Evolutionary conservation across 2,888 invertebrate species (phyloP).

Genomic region (Cancer borealis): DNA sequence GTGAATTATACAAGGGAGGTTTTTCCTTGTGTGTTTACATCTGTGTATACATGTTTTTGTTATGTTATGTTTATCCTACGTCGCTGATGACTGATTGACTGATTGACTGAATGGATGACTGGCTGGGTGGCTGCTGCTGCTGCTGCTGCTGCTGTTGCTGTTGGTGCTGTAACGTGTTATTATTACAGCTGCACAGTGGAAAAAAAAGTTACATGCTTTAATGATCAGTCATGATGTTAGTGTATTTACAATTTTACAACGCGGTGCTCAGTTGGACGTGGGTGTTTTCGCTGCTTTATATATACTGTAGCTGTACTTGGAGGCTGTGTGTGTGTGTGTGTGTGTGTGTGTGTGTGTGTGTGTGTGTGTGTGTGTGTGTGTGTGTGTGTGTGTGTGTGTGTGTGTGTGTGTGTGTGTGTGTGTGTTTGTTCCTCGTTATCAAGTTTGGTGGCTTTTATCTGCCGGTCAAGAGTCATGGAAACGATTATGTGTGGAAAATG

Average conservation of each 20-base stretch:
- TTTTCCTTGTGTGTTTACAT: neutral
- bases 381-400: neutral
- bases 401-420: neutral
- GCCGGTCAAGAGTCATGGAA: neutral
- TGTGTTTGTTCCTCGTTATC: constrained; percentile 21
- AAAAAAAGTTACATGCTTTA: constrained; percentile 9
- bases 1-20: neutral
- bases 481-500: neutral
- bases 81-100: neutral
- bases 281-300: neutral
- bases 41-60: neutral
- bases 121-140: neutral
- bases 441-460: neutral
- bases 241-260: constrained; percentile 15
- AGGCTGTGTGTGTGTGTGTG: neutral
- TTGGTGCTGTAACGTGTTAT: neutral
- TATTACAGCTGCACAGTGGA: neutral
- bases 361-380: constrained; percentile 23
- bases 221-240: neutral
- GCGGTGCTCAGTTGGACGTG: neutral
- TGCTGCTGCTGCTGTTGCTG: neutral
- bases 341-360: constrained; percentile 37
- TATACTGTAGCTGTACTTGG: neutral
- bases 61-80: neutral
- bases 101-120: no score